Conservation (phyloP, 2,113 vertebrate genomes). For the Octodon degus region DNA sequence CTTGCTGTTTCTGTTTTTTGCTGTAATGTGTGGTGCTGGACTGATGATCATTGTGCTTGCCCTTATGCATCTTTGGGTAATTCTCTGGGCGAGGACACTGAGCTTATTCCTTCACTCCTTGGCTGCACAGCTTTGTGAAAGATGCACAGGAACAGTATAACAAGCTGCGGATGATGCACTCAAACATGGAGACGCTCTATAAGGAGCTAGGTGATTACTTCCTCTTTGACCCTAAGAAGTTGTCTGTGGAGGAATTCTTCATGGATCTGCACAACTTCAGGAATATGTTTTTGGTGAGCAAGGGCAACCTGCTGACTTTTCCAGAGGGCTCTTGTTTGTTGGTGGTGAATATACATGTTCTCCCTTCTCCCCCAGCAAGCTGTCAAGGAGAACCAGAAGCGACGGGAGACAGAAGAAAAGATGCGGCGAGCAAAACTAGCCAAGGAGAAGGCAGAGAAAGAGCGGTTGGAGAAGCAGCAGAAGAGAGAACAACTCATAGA, state of each 20-base stretch:
- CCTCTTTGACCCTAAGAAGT: conserved; percentile 90
- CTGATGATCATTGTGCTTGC: background rate
- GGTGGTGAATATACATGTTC: background rate
- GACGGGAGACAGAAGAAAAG: conserved; percentile 91
- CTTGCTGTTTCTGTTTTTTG: conserved; percentile 21
- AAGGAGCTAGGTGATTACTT: conserved; percentile 88
- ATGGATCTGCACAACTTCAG: conserved; percentile 91
- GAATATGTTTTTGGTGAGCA: conserved; percentile 92
- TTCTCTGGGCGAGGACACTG: background rate
- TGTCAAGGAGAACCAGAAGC: conserved; percentile 90
- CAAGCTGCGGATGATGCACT: conserved; percentile 90
- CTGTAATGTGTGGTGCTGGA: background rate
- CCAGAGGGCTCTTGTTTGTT: background rate
- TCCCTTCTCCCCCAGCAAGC: conserved; percentile 87
- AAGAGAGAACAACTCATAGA: conserved; percentile 89
- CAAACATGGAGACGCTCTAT: conserved; percentile 91
- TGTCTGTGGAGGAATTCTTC: conserved; percentile 90
- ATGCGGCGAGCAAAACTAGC: conserved; percentile 88
- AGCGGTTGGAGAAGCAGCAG: conserved; percentile 88
- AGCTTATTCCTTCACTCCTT: conserved; percentile 85
- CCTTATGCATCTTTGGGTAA: background rate
- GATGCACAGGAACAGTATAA: conserved; percentile 88
- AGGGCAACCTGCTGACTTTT: background rate
- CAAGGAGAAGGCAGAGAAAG: conserved; percentile 91
- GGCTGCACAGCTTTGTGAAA: conserved; percentile 88